These are phyloP conservation scores for Halocaridina rubra DNA, from an alignment of 2,888 invertebrate genomes.

Conservation along the genomic window DNA sequence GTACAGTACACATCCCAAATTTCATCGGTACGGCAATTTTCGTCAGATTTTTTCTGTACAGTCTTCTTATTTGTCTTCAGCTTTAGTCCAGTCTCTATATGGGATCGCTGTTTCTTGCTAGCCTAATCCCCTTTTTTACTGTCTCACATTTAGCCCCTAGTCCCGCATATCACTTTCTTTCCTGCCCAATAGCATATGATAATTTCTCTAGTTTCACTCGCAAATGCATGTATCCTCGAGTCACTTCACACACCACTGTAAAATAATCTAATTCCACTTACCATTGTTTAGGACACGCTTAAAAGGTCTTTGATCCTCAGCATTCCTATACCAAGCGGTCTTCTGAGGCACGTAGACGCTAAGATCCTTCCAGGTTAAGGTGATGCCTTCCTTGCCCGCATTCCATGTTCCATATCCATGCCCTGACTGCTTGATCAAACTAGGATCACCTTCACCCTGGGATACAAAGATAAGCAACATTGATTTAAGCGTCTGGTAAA, in stretches of 20 bases:
- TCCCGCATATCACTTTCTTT: not conserved
- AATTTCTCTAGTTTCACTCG: not conserved
- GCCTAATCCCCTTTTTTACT: no score
- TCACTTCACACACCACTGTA: not conserved
- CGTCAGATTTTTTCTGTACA: no score
- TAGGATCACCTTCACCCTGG: not conserved
- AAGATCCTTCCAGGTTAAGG: slow-evolving; percentile 62
- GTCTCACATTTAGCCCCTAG: no score
- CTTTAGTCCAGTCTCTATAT: no score
- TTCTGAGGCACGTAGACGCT: slow-evolving; percentile 60
- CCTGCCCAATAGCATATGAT: not conserved
- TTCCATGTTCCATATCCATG: slow-evolving; percentile 37
- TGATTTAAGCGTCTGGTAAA: no score
- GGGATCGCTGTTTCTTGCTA: no score
- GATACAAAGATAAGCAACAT: no score
- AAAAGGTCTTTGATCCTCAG: slow-evolving; percentile 68
- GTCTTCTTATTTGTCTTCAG: no score
- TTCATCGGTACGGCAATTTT: no score
- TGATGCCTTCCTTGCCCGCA: slow-evolving; percentile 42
- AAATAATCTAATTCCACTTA: slow-evolving; percentile 67
- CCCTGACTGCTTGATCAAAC: slow-evolving; percentile 25
- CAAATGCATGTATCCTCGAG: not conserved
- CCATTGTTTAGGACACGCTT: slow-evolving; percentile 84
- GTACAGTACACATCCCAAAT: no score
- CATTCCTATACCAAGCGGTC: slow-evolving; percentile 32